Evolutionary conservation across 2,888 invertebrate species (phyloP), one percentile per base, ranked within the genome.

Genomic region (Xylophagus ater): DNA sequence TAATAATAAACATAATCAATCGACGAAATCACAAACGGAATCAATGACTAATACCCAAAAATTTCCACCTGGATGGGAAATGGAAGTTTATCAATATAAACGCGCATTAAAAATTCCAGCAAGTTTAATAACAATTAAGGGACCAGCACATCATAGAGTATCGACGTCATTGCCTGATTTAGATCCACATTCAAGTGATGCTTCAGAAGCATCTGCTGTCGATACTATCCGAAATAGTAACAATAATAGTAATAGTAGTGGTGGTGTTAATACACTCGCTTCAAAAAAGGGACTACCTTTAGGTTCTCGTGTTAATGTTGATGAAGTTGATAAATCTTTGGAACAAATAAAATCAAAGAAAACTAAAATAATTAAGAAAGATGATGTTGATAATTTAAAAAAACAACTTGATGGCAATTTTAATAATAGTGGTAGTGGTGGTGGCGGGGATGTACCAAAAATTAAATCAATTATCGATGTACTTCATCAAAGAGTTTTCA

Each of bases 1-100:
- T n/a, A 17, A 3, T 9, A 37, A 37, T 12, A 37, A 37, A 18
- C 35, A 21, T 6, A 32, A 10, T 10, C 12, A 13, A 3, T 24
- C 31, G 12, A 21, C 30, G 2, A 17, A n/a, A 2, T 14, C 9
- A 2, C 29, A 23, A 13, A 24, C 72, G 76, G n/a, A 66, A 70
- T n/a, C n/a, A n/a, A n/a, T n/a, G n/a, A 21, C 78, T 77, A 54
- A 81, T 79, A 4, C 77, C 78, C 76, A 77, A 28, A 77, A 78
- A 54, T 81, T 82, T 53, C 72, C 76, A 49, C 82, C 83, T 0
- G 82, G 83, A 1, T 85, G 84, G 84, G 83, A 84, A 62, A 81
- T 85, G 55, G 86, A 86, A 54, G 72, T 87, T 13, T 85, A 81
- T 53, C 78, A 76, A 51, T 88, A 81, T 55, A 88, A 88, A 58